Percentiles rank a stretch among this genome's conserved stretches.
phyloP scores from a whole-genome alignment of 1,140 invertebrate species.

The Metaphire vulgaris region DNA sequence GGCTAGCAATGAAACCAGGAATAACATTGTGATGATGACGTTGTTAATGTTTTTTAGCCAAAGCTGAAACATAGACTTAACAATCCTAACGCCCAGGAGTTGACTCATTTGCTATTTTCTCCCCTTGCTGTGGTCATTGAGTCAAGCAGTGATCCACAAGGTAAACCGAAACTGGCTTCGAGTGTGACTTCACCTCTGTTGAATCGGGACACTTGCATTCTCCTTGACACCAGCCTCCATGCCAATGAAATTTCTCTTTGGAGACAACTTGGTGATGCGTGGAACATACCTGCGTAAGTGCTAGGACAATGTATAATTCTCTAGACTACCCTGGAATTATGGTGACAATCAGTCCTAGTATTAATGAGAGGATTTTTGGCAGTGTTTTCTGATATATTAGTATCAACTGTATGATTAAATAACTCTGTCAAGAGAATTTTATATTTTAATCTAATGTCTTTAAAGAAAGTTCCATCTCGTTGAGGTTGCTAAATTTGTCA shows the following conservation, averaged over 20 bases:
- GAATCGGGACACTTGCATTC: background rate
- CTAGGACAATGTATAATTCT: too few relatives aligned
- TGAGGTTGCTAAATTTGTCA: too few relatives aligned
- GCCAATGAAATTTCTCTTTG: background rate
- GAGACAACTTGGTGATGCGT: background rate
- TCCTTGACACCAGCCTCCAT: background rate
- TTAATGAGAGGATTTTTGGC: too few relatives aligned
- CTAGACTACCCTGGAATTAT: too few relatives aligned
- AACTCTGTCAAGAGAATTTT: too few relatives aligned
- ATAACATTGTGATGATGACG: background rate
- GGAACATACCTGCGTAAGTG: background rate
- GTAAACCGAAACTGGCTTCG: background rate
- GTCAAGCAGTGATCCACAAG: constrained; percentile 34
- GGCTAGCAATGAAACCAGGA: background rate
- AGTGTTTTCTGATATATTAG: too few relatives aligned
- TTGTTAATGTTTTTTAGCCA: constrained; percentile 56
- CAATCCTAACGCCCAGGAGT: constrained; percentile 95
- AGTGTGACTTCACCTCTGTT: background rate
- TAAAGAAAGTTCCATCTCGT: too few relatives aligned
- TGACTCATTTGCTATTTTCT: constrained; percentile 97
- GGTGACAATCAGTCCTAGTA: too few relatives aligned
- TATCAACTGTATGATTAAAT: too few relatives aligned
- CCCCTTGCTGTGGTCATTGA: constrained; percentile 93
- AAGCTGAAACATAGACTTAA: constrained; percentile 95
- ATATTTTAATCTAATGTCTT: too few relatives aligned